A percentile compares a stretch with the other conserved stretches of the same genome.
Conservation (phyloP, 2,888 invertebrate species). For the Geotrupes spiniger region DNA sequence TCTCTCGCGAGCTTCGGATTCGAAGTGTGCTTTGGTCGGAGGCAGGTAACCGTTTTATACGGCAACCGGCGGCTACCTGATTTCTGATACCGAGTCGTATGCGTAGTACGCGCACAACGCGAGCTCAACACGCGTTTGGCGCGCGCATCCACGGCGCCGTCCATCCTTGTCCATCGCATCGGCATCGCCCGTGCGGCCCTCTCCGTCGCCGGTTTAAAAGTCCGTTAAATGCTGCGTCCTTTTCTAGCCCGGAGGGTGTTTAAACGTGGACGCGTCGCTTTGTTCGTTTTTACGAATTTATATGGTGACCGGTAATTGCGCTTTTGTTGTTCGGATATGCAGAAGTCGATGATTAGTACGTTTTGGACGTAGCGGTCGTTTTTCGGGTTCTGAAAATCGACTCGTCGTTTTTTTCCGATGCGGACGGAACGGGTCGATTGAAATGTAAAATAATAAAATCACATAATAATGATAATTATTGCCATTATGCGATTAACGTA, state of each 20-base stretch:
- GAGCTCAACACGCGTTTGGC: constrained; percentile 48
- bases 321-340: constrained; percentile 7
- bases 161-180: constrained; percentile 6
- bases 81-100: constrained; percentile 30
- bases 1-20: constrained; percentile 19
- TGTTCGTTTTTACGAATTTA: background rate
- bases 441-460: too few species aligned
- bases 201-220: constrained; percentile 10
- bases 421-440: too few species aligned
- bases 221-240: constrained; percentile 11
- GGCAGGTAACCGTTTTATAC: constrained; percentile 42
- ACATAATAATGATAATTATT: too few species aligned
- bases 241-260: constrained; percentile 3
- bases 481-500: too few species aligned
- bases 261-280: constrained; percentile 2
- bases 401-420: too few species aligned
- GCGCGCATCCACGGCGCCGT: constrained; percentile 32
- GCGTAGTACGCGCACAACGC: constrained; percentile 43
- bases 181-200: background rate
- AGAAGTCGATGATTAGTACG: constrained; percentile 1
- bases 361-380: too few species aligned
- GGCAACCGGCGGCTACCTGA: constrained; percentile 26
- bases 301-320: constrained; percentile 6
- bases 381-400: too few species aligned
- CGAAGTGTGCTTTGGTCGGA: constrained; percentile 40